These are phyloP conservation scores for Pseudococcus longispinus DNA, from an alignment of 2,888 invertebrate species.

Conservation along the genomic window DNA sequence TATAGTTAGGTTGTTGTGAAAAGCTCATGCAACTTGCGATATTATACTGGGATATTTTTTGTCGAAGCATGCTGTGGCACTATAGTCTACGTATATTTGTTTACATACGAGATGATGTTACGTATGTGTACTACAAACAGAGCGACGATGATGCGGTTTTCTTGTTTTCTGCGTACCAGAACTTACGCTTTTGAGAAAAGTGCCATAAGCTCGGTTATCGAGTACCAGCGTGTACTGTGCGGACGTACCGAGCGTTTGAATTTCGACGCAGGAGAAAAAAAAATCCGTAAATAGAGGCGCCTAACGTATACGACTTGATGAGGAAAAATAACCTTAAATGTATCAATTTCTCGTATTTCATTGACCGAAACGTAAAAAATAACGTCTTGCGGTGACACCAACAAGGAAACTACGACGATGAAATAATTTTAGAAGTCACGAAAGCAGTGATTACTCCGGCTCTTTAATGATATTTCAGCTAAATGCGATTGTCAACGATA, in stretches of 20 bases:
- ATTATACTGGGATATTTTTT: not conserved
- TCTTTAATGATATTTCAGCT: not conserved
- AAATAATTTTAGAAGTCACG: slow-evolving; percentile 12
- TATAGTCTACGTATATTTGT: not conserved
- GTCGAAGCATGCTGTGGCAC: not conserved
- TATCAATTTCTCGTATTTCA: slow-evolving; percentile 19
- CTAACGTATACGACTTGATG: not conserved
- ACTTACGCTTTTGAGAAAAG: not conserved
- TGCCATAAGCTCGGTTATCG: not conserved
- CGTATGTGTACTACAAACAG: not conserved
- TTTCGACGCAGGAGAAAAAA: not conserved
- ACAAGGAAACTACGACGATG: not conserved
- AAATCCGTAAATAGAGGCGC: not conserved
- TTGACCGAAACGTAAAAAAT: not conserved
- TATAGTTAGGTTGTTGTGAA: not conserved
- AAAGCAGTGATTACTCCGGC: not conserved
- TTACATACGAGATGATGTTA: not conserved
- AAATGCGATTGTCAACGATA: slow-evolving; percentile 31
- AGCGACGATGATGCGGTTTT: not conserved
- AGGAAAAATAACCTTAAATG: slow-evolving; percentile 14
- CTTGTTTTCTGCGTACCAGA: not conserved
- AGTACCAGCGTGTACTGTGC: not conserved
- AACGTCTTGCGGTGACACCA: not conserved
- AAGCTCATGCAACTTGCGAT: not conserved
- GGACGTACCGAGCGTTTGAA: not conserved